Evolutionary conservation across 2,113 vertebrate species (phyloP).

Genomic region (Riparia riparia): DNA sequence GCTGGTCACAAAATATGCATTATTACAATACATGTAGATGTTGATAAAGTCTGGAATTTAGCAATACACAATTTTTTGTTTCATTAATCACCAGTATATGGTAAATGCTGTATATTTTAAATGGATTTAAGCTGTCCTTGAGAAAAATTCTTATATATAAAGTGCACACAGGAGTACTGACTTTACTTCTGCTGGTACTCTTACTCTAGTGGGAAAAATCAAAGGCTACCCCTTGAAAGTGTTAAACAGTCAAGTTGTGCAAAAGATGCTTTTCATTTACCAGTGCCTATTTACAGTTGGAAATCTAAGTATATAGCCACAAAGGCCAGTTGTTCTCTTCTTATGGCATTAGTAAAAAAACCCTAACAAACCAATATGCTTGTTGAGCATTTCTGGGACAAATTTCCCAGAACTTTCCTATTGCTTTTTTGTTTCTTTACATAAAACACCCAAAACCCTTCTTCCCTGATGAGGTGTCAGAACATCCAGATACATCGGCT

Average conservation of each 20-base stretch:
- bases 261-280: constrained; percentile 25
- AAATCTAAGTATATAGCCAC: not conserved
- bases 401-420: not conserved
- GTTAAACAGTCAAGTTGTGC: not conserved
- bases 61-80: not conserved
- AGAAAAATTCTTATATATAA: not conserved
- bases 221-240: not conserved
- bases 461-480: not conserved
- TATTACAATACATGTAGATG: not conserved
- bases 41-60: not conserved
- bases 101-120: not conserved
- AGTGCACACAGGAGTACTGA: not conserved
- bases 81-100: not conserved
- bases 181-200: not conserved
- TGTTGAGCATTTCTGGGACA: not conserved
- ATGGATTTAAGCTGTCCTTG: not conserved
- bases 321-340: not conserved
- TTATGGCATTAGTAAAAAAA: not conserved
- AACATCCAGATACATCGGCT: not conserved
- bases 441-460: not conserved
- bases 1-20: not conserved
- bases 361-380: not conserved
- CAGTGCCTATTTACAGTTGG: not conserved
- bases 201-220: not conserved
- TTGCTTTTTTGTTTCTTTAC: not conserved